Conservation (phyloP, 2,888 invertebrate species). For the Gymnosoma rotundatum region DNA sequence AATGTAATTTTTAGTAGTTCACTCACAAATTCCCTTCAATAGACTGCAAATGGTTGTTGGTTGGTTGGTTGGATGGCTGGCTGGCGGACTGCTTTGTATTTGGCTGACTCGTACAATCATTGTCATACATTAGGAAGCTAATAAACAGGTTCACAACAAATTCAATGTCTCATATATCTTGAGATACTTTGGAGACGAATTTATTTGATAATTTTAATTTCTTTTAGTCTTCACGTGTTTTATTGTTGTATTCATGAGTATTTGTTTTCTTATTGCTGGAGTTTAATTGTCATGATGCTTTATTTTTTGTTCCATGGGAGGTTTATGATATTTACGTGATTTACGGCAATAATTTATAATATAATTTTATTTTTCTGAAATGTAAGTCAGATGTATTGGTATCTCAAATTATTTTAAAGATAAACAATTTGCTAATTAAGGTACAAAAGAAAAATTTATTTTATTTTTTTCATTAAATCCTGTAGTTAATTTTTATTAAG, state of each 20-base stretch:
- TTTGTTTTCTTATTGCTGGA: conserved; percentile 51
- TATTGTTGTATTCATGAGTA: conserved; percentile 50
- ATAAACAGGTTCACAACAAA: conserved; percentile 80
- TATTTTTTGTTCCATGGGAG: conserved; percentile 64
- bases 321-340: conserved; percentile 80
- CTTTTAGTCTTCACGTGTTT: conserved; percentile 19
- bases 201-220: conserved; percentile 56
- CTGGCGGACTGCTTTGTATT: conserved; percentile 27
- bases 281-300: conserved; percentile 69
- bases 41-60: conserved; percentile 67
- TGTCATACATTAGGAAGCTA: conserved; percentile 81
- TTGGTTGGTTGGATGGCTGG: too few species aligned
- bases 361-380: conserved; percentile 42
- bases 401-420: background rate
- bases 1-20: conserved; percentile 55
- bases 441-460: too few species aligned
- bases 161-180: conserved; percentile 67
- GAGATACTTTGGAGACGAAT: conserved; percentile 67
- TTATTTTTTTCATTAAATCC: too few species aligned
- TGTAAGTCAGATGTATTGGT: conserved; percentile 52
- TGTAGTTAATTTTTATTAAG: too few species aligned
- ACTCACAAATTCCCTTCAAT: conserved; percentile 42
- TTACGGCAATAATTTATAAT: conserved; percentile 79
- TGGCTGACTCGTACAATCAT: conserved; percentile 73
- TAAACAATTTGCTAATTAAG: too few species aligned